These are phyloP conservation scores for Agrilus cyanescens DNA, from an alignment of 2,888 invertebrate genomes.

Conservation along the genomic window DNA sequence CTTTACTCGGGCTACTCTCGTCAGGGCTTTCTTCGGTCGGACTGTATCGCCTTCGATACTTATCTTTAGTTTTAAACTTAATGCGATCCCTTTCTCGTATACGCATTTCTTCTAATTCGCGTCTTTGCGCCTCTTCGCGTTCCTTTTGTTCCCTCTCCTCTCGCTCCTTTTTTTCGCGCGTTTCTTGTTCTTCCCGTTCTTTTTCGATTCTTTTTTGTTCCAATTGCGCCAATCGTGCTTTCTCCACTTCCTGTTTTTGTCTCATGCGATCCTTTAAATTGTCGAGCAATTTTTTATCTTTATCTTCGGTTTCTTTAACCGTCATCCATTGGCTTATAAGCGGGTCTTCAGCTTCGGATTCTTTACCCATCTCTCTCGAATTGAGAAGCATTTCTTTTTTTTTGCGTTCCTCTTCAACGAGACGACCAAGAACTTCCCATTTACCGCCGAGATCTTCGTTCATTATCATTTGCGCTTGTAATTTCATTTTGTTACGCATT, in stretches of 20 bases:
- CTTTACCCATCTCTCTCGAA: slow-evolving; percentile 18
- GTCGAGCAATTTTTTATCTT: slow-evolving; percentile 39
- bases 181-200: slow-evolving; percentile 31
- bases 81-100: slow-evolving; percentile 28
- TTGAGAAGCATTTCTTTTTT: slow-evolving; percentile 21
- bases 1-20: slow-evolving; percentile 6
- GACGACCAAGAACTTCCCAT: slow-evolving; percentile 34
- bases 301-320: slow-evolving; percentile 31
- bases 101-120: slow-evolving; percentile 30
- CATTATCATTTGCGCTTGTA: slow-evolving; percentile 37
- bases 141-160: slow-evolving; percentile 28
- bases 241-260: slow-evolving; percentile 39
- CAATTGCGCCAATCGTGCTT: slow-evolving; percentile 27
- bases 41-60: slow-evolving; percentile 23
- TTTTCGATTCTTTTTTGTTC: slow-evolving; percentile 30
- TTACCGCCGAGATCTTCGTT: slow-evolving; percentile 36
- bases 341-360: slow-evolving; percentile 25
- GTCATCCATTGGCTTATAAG: slow-evolving; percentile 42
- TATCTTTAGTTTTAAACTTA: slow-evolving; percentile 34
- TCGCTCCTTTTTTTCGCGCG: slow-evolving; percentile 31
- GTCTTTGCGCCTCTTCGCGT: slow-evolving; percentile 19
- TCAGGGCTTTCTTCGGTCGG: slow-evolving; percentile 17
- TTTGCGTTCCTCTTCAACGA: slow-evolving; percentile 39
- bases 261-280: slow-evolving; percentile 41
- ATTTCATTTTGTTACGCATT: slow-evolving; percentile 47